A percentile compares a stretch with the other conserved stretches of the same genome.
These are phyloP conservation scores for Pemphigus obesinymphae DNA, from an alignment of 1,140 invertebrate species.

Conservation along the genomic window DNA sequence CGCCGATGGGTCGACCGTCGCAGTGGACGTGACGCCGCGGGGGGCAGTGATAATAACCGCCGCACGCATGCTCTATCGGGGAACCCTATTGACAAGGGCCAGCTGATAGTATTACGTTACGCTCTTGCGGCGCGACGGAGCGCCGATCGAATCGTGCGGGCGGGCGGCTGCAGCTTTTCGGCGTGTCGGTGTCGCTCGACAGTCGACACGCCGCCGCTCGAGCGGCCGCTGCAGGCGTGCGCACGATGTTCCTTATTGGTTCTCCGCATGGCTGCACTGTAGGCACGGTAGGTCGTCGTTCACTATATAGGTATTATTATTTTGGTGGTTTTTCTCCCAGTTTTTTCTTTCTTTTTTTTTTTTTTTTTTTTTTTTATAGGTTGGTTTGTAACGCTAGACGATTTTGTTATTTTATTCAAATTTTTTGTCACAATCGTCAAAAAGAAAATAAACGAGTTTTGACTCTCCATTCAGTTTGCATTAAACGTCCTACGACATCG, in stretches of 20 bases:
- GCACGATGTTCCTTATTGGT: not conserved
- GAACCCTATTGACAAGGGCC: not conserved
- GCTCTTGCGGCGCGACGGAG: too few relatives aligned
- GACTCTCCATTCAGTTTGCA: too few relatives aligned
- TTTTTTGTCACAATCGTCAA: not conserved
- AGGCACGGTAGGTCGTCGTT: too few relatives aligned
- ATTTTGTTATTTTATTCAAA: constrained; percentile 15
- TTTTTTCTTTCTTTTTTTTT: not conserved
- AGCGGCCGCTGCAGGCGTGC: too few relatives aligned
- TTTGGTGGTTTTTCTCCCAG: too few relatives aligned
- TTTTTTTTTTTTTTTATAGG: not conserved
- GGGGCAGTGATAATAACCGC: not conserved
- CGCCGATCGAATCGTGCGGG: not conserved
- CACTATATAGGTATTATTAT: too few relatives aligned
- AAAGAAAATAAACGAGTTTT: too few relatives aligned
- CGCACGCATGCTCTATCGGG: too few relatives aligned
- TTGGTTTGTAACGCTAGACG: not conserved
- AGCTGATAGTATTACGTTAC: too few relatives aligned
- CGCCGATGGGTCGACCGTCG: not conserved
- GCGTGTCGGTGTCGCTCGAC: not conserved
- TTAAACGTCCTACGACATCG: too few relatives aligned
- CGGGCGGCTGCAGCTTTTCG: not conserved
- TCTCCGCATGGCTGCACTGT: not conserved
- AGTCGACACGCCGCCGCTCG: too few relatives aligned
- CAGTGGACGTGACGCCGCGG: not conserved